Evolutionary conservation across 2,888 invertebrate species (phyloP).

Genomic region (Drosophila percnosoma): DNA sequence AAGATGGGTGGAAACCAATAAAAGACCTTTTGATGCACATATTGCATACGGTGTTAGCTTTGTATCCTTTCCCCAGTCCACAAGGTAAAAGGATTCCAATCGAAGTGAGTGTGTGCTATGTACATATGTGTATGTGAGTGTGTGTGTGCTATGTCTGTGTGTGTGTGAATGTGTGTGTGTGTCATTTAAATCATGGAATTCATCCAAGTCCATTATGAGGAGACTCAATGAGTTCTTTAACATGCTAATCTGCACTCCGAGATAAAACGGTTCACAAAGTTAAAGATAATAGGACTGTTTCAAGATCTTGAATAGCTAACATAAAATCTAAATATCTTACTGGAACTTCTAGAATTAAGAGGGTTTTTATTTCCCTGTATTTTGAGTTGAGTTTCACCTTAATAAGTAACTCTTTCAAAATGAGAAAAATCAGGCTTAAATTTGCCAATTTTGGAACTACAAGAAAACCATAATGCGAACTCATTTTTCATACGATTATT

Average conservation of each 20-base stretch:
- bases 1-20: constrained; percentile 19
- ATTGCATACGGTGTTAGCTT: constrained; percentile 8
- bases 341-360: neutral
- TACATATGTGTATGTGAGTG: too few species aligned
- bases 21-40: constrained; percentile 27
- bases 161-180: neutral
- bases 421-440: neutral
- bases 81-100: constrained; percentile 5
- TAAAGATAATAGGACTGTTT: neutral
- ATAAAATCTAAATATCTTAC: neutral
- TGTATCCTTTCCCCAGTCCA: neutral
- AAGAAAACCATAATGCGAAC: neutral
- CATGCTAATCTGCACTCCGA: constrained; percentile 52
- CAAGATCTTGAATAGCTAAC: neutral
- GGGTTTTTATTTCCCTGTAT: neutral
- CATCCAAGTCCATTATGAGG: constrained; percentile 13
- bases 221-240: constrained; percentile 42
- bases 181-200: constrained; percentile 2
- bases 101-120: neutral
- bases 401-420: neutral
- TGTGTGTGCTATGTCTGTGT: neutral
- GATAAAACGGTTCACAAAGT: neutral
- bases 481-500: neutral
- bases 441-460: neutral
- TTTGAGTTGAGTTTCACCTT: neutral